phyloP scores from a whole-genome alignment of 2,797 vertebrate genomes.

The Amazona finschi region DNA sequence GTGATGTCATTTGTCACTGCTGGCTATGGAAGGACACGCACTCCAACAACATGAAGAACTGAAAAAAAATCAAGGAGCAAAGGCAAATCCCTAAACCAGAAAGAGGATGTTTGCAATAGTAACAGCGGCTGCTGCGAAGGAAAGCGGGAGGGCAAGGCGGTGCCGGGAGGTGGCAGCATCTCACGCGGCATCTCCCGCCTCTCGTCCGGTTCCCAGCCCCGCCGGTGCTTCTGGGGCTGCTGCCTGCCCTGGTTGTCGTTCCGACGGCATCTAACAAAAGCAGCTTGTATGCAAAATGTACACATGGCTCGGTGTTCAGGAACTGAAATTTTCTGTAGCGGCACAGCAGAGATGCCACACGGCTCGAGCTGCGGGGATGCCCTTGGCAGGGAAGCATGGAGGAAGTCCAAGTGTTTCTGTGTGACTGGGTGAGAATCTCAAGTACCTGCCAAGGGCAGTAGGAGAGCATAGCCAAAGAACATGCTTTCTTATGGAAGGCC shows the following conservation, averaged over 20 bases:
- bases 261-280: not conserved
- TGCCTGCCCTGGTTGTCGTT: accelerated
- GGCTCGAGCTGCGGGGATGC: not conserved
- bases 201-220: not conserved
- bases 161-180: conserved; percentile 51
- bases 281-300: not conserved
- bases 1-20: not conserved
- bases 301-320: not conserved
- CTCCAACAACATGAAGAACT: not conserved
- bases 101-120: not conserved
- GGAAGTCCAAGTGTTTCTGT: not conserved
- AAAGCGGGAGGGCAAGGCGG: not conserved
- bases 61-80: not conserved
- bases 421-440: not conserved
- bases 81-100: accelerated
- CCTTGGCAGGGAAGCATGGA: not conserved
- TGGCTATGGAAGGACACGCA: not conserved
- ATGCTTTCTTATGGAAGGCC: not conserved
- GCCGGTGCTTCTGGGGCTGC: not conserved
- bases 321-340: not conserved
- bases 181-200: not conserved
- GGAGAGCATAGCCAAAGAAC: not conserved
- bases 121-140: not conserved
- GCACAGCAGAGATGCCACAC: not conserved
- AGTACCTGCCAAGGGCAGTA: not conserved